Evolutionary conservation across 37 sponge, comb jelly and placozoan species (phyloP).

Genomic region (Halisarca cf. caerulea): DNA sequence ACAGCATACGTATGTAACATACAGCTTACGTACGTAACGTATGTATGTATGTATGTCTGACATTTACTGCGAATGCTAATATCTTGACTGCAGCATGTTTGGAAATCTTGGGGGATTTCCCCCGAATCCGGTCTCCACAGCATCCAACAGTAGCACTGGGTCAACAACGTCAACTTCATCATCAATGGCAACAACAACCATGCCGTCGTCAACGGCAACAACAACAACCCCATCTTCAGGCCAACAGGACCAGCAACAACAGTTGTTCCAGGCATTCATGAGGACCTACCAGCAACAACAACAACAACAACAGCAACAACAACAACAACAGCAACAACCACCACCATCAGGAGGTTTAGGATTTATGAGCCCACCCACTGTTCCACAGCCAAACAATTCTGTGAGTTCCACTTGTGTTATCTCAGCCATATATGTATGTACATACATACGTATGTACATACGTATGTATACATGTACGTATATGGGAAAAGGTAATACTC

Average conservation of each 20-base stretch:
- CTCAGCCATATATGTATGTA: too few species aligned
- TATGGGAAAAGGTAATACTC: too few species aligned
- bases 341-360: not conserved
- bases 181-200: slow-evolving; percentile 1
- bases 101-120: too few species aligned
- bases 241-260: slow-evolving; percentile 39
- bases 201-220: not conserved
- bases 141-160: too few species aligned
- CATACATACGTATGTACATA: too few species aligned
- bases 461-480: too few species aligned
- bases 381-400: not conserved
- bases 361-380: not conserved
- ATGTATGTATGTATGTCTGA: too few species aligned
- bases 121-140: too few species aligned
- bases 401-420: too few species aligned
- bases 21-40: too few species aligned
- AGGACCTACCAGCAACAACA: not conserved
- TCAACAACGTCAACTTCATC: too few species aligned
- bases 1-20: too few species aligned
- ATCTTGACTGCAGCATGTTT: not conserved
- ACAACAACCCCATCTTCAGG: not conserved
- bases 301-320: slow-evolving; percentile 18
- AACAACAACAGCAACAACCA: not conserved
- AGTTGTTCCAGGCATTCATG: slow-evolving; percentile 13
- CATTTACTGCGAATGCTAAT: not conserved